Base-by-base conservation (phyloP, 2,888 invertebrate species). In the Loripinus fragilis region DNA sequence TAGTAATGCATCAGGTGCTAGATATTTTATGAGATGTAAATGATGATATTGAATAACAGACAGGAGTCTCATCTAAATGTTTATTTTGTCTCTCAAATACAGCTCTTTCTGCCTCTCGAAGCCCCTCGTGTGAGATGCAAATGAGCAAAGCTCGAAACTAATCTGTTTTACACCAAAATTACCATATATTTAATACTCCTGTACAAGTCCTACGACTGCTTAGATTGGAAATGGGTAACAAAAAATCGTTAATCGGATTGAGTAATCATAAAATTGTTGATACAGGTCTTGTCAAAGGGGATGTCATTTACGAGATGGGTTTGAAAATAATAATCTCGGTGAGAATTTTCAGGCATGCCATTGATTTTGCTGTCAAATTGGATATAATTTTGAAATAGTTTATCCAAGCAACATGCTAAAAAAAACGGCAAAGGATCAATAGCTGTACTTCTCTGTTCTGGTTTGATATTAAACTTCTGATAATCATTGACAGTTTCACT, bases 161-260 rank as follows among this genome's bases (percentile, higher is more conserved):
- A 60, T 60, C 60, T 60, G 60, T 60, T 60, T 60, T 60, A 60
- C 60, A 60, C 60, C 60, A 30, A 60, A 60, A 60, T 60, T 60
- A 60, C 60, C 60, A 60, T 60, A 60, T 60, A 33, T 60, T 60
- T 60, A 60, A 60, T 60, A 30, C 28, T 17, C 2, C 60, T 60
- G 60, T 60, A 60, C 60, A 60, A 60, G 60, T 60, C 52, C 5
- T n/a, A 25, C 25, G 52, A n/a, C 52, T 28, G 12, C 25, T 52
- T 15, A 60, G 60, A 60, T 60, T 60, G 60, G 60, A 33, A 60
- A 25, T 30, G 20, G 60, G 60, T 33, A 60, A 60, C 60, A 60
- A 60, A 60, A 60, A 60, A 60, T 60, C 60, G 60, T 60, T 60
- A 60, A 60, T 60, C 60, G 60, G 60, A 60, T 60, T 60, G 60